Evolutionary conservation across 2,888 invertebrate genomes (phyloP).

Genomic region (Vanessa cardui): DNA sequence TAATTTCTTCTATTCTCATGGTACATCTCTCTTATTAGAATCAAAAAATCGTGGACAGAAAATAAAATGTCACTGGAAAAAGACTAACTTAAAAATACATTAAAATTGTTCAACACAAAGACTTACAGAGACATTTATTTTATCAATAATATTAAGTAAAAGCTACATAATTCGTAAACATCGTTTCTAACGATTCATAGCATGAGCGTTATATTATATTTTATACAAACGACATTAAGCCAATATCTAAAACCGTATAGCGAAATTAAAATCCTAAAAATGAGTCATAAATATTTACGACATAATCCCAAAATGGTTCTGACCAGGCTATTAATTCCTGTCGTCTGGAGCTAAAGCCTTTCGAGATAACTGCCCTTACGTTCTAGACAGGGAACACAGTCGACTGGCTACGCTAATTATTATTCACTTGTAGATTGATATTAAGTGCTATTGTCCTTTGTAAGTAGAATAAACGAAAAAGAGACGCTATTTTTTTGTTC

Average conservation of each 20-base stretch:
- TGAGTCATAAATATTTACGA: conserved; percentile 6
- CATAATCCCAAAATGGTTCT: neutral
- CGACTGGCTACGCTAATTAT: conserved; percentile 4
- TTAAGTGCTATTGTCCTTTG: neutral
- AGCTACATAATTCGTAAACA: too few species aligned
- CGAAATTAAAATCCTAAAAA: neutral
- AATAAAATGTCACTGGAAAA: too few species aligned
- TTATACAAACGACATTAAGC: neutral
- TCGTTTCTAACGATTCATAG: too few species aligned
- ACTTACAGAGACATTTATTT: too few species aligned
- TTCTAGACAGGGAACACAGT: neutral
- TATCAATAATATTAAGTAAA: too few species aligned
- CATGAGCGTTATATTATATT: too few species aligned
- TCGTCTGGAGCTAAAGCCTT: conserved; percentile 14
- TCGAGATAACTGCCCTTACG: neutral
- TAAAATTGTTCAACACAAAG: too few species aligned
- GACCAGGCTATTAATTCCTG: conserved; percentile 9
- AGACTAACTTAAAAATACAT: too few species aligned
- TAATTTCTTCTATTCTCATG: too few species aligned
- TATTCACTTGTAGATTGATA: neutral
- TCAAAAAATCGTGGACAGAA: too few species aligned
- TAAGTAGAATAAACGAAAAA: neutral
- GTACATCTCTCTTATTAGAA: too few species aligned
- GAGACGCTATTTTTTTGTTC: too few species aligned
- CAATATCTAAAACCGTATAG: neutral